Evolutionary conservation across 2,797 vertebrate species (phyloP).

Genomic region (Propithecus perrieri): DNA sequence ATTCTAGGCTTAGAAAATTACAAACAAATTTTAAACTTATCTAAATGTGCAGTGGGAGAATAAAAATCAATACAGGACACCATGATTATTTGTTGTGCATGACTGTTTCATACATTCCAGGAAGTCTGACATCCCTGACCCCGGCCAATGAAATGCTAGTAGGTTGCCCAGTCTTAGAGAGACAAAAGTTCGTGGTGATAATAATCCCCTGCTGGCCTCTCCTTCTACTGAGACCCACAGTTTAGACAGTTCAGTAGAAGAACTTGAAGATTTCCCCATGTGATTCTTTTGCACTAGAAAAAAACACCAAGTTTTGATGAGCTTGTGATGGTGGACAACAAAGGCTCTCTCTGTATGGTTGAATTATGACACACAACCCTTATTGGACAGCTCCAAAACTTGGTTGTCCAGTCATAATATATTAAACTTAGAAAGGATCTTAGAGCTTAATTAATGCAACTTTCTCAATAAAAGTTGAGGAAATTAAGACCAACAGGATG

Average conservation of each 20-base stretch:
- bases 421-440: not conserved
- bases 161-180: not conserved
- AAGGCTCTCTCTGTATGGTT: not conserved
- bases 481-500: not conserved
- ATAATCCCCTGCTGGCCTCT: not conserved
- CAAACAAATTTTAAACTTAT: not conserved
- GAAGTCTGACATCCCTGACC: not conserved
- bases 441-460: not conserved
- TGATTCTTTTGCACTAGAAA: not conserved
- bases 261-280: not conserved
- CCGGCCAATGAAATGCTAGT: not conserved
- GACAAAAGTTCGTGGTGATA: not conserved
- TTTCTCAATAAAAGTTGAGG: not conserved
- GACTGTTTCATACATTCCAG: not conserved
- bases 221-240: not conserved
- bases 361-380: not conserved
- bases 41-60: not conserved
- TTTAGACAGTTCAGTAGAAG: not conserved
- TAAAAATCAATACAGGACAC: not conserved
- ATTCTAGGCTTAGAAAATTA: conserved; percentile 24
- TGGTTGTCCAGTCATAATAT: not conserved
- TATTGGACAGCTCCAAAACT: not conserved
- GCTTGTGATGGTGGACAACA: not conserved
- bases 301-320: not conserved
- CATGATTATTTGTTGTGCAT: not conserved